phyloP scores from a whole-genome alignment of 2,797 vertebrate species.

The Sebastes vulpes region DNA sequence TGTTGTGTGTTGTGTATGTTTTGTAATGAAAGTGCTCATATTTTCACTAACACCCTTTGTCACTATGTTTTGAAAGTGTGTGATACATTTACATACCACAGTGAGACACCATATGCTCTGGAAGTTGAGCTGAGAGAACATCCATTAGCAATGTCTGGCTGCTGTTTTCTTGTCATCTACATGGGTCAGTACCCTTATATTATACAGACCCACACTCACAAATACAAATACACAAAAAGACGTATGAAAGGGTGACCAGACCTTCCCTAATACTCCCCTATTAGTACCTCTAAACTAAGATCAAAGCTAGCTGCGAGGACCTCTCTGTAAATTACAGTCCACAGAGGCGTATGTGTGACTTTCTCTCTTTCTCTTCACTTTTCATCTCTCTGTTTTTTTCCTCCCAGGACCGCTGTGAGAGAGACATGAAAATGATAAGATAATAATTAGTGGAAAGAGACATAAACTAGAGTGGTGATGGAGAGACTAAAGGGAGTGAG shows the following conservation, averaged over 20 bases:
- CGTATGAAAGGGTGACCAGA: conserved; percentile 47
- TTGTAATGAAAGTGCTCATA: not conserved
- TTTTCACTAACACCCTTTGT: not conserved
- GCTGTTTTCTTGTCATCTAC: conserved; percentile 46
- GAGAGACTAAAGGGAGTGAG: conserved; percentile 34
- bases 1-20: not conserved
- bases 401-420: conserved; percentile 32
- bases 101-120: conserved; percentile 8
- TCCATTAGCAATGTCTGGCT: conserved; percentile 50
- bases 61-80: not conserved
- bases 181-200: conserved; percentile 38
- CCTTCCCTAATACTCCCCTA: conserved; percentile 51
- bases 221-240: conserved; percentile 47
- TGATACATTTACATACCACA: conserved; percentile 39
- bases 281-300: conserved; percentile 70
- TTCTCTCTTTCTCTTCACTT: conserved; percentile 42
- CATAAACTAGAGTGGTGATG: conserved; percentile 40
- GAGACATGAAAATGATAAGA: conserved; percentile 54
- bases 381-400: conserved; percentile 38
- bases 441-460: conserved; percentile 57
- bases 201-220: conserved; percentile 26
- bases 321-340: conserved; percentile 46
- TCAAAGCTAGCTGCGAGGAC: conserved; percentile 64
- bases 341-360: conserved; percentile 35
- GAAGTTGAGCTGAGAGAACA: conserved; percentile 41